Conservation (phyloP, 2,888 invertebrate species). For the Kryphioiulus occultus region DNA sequence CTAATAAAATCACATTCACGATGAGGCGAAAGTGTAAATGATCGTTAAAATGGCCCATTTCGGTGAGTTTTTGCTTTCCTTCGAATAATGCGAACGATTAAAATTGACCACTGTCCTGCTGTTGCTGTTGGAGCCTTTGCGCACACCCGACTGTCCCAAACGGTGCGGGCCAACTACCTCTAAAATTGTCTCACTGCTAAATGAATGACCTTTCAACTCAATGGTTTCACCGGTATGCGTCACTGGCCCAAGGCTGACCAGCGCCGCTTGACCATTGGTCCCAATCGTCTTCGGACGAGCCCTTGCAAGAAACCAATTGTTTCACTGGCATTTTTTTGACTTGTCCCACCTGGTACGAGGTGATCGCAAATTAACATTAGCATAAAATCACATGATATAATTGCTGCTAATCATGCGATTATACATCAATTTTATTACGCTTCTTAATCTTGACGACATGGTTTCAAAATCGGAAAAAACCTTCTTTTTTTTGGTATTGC, state of each 20-base stretch:
- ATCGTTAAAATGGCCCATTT: background rate
- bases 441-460: slow-evolving; percentile 1
- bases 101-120: background rate
- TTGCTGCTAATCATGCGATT: slow-evolving; percentile 19
- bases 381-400: slow-evolving; percentile 15
- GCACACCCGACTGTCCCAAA: background rate
- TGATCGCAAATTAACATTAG: background rate
- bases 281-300: background rate
- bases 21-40: background rate
- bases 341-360: slow-evolving; percentile 19
- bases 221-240: background rate
- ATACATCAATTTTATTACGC: background rate
- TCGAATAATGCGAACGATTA: background rate
- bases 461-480: background rate
- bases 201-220: background rate
- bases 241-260: background rate
- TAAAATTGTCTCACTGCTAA: background rate
- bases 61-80: background rate
- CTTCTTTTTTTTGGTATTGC: background rate
- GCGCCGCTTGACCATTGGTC: slow-evolving; percentile 20
- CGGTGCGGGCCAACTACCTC: background rate
- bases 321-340: background rate
- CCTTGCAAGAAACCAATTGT: background rate
- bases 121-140: background rate
- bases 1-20: slow-evolving; percentile 6